These are phyloP conservation scores for Allobates femoralis DNA, from an alignment of 2,797 vertebrate genomes.

Conservation along the genomic window DNA sequence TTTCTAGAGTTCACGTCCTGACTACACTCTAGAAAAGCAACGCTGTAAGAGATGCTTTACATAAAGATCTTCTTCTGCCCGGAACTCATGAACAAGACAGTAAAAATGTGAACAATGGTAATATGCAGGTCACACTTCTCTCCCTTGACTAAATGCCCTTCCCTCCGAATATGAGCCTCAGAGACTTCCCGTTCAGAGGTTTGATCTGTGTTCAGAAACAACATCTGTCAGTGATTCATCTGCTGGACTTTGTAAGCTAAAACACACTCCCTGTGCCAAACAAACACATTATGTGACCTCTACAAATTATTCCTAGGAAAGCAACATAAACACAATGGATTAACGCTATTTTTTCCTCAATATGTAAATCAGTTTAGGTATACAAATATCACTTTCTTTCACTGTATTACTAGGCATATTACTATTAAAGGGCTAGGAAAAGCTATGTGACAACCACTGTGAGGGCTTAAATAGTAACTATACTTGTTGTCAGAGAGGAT, in stretches of 20 bases:
- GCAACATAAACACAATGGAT: not conserved
- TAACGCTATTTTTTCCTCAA: not conserved
- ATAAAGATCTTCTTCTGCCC: not conserved
- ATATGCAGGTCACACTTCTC: not conserved
- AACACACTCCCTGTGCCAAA: slow-evolving; percentile 31
- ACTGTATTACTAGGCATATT: not conserved
- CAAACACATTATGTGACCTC: slow-evolving; percentile 21
- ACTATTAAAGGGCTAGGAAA: not conserved
- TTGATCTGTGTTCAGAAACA: slow-evolving; percentile 33
- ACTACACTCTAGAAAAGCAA: not conserved
- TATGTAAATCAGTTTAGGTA: not conserved
- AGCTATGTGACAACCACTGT: not conserved
- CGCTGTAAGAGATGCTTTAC: not conserved
- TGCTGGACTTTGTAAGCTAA: slow-evolving; percentile 41
- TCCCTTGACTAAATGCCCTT: not conserved
- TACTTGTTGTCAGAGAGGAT: not conserved
- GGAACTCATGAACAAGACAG: no score
- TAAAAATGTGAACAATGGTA: not conserved
- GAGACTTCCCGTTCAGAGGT: slow-evolving; percentile 8
- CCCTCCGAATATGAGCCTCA: not conserved
- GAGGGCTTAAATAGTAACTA: not conserved
- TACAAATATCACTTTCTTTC: not conserved
- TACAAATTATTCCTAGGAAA: not conserved
- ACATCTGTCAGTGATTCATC: slow-evolving; percentile 60
- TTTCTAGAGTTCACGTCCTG: not conserved